Conservation (phyloP, 2,888 invertebrate species). For the Amblyjoppa proteus region DNA sequence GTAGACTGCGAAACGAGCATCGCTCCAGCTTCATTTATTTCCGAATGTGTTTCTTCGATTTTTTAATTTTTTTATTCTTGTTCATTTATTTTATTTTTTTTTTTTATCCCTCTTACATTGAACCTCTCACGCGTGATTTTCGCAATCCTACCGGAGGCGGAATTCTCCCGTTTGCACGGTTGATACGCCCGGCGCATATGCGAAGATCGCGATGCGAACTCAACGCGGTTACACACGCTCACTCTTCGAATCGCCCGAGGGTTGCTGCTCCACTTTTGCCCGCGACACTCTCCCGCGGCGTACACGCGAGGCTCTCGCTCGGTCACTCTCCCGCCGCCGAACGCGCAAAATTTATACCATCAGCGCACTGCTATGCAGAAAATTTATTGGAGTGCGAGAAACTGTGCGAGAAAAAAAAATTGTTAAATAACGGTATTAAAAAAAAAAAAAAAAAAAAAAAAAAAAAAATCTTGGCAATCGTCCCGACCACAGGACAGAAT, state of each 20-base stretch:
- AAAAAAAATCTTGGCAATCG: background rate
- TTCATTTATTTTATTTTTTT: background rate
- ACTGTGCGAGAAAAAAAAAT: background rate
- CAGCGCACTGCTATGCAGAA: background rate
- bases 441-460: background rate
- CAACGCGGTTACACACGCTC: constrained; percentile 53
- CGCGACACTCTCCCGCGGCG: constrained; percentile 67
- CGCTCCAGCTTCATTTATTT: constrained; percentile 10
- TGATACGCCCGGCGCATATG: constrained; percentile 31
- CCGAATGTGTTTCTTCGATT: background rate
- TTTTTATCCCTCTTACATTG: constrained; percentile 5
- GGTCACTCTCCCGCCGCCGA: constrained; percentile 2
- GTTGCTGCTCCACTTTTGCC: constrained; percentile 78
- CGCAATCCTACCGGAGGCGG: constrained; percentile 25
- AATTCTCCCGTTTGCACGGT: constrained; percentile 51
- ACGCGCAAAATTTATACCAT: constrained; percentile 40
- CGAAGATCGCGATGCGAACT: constrained; percentile 62
- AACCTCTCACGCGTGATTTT: constrained; percentile 42
- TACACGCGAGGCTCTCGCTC: constrained; percentile 42
- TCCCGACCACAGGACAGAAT: background rate
- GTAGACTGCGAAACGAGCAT: background rate
- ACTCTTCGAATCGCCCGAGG: constrained; percentile 73
- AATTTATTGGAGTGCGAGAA: constrained; percentile 2
- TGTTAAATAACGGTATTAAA: background rate
- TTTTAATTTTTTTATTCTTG: background rate